Percentiles rank a stretch among this genome's conserved stretches.
Conservation (phyloP, 1,140 invertebrate genomes). For the Drosophila kurseongensis region DNA sequence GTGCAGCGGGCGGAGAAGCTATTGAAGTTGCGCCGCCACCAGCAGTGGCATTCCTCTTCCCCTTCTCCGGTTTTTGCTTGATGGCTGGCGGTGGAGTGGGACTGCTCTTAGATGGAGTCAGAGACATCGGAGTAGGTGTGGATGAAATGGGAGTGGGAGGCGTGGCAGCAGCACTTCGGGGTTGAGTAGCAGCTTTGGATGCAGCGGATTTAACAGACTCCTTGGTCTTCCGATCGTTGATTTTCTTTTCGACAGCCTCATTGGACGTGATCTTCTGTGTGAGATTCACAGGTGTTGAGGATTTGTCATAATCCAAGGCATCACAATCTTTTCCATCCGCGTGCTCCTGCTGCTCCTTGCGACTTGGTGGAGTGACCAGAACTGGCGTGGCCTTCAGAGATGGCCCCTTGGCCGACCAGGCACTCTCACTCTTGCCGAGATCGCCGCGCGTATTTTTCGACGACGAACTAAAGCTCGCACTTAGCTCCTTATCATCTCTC, state of each 20-base stretch:
- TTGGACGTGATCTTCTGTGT: constrained; percentile 51
- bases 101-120: constrained; percentile 27
- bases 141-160: constrained; percentile 29
- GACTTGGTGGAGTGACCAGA: constrained; percentile 40
- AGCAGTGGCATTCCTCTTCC: constrained; percentile 40
- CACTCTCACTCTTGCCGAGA: constrained; percentile 77
- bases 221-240: constrained; percentile 56
- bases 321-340: constrained; percentile 41
- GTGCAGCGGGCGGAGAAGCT: constrained; percentile 11
- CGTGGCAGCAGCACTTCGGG: constrained; percentile 36
- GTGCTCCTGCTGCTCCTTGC: constrained; percentile 29
- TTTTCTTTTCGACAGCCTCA: constrained; percentile 44
- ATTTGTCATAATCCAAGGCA: constrained; percentile 56
- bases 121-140: constrained; percentile 35
- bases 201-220: constrained; percentile 32
- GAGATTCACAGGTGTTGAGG: constrained; percentile 69
- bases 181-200: constrained; percentile 8
- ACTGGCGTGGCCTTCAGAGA: constrained; percentile 81
- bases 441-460: constrained; percentile 78
- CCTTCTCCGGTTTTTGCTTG: constrained; percentile 46
- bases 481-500: constrained; percentile 70
- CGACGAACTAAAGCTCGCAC: constrained; percentile 76
- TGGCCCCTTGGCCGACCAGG: constrained; percentile 81
- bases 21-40: constrained; percentile 2
- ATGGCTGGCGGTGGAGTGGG: constrained; percentile 29